These are phyloP conservation scores for Malacoraja senta DNA, from an alignment of 2,797 vertebrate genomes.

Conservation along the genomic window DNA sequence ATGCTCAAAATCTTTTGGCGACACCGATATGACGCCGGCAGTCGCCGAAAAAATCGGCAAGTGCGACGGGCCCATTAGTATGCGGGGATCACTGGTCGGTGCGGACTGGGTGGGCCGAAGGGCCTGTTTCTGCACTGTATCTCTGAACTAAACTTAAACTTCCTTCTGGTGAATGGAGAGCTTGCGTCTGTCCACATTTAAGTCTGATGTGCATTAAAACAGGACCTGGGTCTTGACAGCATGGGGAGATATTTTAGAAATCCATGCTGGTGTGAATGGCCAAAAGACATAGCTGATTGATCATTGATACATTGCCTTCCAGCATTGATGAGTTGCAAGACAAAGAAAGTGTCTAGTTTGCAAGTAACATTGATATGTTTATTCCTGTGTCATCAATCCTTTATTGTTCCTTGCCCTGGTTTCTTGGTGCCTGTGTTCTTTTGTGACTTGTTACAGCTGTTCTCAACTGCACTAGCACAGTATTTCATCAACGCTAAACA, in stretches of 20 bases:
- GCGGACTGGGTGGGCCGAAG: too few relatives aligned
- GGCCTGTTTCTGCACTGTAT: too few relatives aligned
- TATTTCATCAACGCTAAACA: background rate
- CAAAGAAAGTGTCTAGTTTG: constrained; percentile 24
- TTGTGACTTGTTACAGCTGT: background rate
- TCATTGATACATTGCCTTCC: background rate
- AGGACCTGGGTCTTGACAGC: background rate
- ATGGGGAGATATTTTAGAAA: constrained; percentile 2
- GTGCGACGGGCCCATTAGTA: too few relatives aligned
- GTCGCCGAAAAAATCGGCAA: too few relatives aligned
- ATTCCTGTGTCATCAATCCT: constrained; percentile 18
- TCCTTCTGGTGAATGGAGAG: background rate
- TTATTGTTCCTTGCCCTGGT: background rate
- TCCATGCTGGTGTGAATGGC: background rate
- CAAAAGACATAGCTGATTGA: background rate
- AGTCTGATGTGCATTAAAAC: background rate
- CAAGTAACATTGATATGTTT: constrained; percentile 27
- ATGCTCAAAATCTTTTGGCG: too few relatives aligned
- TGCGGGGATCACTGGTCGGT: too few relatives aligned
- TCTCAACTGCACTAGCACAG: background rate
- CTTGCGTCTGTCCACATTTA: background rate
- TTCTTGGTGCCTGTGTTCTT: background rate
- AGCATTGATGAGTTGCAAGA: background rate
- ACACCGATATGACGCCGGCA: too few relatives aligned
- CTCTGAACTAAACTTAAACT: too few relatives aligned